A percentile compares a stretch with the other conserved stretches of the same genome.
phyloP scores from a whole-genome alignment of 1,140 invertebrate species.

The Drosophila subpulchrella region DNA sequence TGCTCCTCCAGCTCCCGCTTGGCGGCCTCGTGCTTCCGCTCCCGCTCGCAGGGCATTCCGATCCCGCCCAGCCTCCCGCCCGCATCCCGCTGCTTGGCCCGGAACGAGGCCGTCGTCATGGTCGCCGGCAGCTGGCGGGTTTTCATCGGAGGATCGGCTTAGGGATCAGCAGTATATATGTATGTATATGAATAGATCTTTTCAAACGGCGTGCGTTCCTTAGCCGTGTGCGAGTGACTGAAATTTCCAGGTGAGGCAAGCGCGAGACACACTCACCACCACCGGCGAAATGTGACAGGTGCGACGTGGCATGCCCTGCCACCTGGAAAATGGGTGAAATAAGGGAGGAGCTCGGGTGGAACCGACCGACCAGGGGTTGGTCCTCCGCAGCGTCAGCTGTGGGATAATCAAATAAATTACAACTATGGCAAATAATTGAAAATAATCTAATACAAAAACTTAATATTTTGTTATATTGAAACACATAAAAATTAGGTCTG shows the following conservation, averaged over 20 bases:
- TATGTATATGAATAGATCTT: not conserved
- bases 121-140: constrained; percentile 16
- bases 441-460: too few relatives aligned
- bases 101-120: constrained; percentile 11
- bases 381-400: constrained; percentile 78
- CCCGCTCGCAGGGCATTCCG: constrained; percentile 50
- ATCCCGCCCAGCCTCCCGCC: not conserved
- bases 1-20: constrained; percentile 50
- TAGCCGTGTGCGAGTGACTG: constrained; percentile 2
- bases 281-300: constrained; percentile 4
- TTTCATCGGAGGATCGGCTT: constrained; percentile 12
- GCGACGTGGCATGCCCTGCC: constrained; percentile 2
- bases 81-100: constrained; percentile 23
- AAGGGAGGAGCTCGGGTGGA: not conserved
- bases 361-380: not conserved
- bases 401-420: too few relatives aligned
- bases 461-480: too few relatives aligned
- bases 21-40: constrained; percentile 38
- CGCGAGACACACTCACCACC: constrained; percentile 6
- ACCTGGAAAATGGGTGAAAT: not conserved
- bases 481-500: too few relatives aligned
- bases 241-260: not conserved
- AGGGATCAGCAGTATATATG: not conserved
- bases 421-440: too few relatives aligned
- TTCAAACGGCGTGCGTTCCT: not conserved